Conservation (phyloP, 92 coral and sea anemone species). For the Siderastrea radians region DNA sequence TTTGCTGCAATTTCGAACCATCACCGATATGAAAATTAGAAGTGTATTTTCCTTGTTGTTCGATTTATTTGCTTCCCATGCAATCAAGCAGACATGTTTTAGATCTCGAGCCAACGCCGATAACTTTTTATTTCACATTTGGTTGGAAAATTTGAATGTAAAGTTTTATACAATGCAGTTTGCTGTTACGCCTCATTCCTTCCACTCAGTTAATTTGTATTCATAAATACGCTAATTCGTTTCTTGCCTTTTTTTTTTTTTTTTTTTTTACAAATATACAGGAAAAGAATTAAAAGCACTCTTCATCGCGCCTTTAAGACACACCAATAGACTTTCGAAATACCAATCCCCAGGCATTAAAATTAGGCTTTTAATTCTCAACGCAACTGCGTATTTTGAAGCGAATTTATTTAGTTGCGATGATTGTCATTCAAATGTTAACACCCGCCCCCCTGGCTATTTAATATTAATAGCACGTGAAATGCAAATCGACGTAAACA, state of each 20-base stretch:
- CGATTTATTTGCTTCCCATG: background rate
- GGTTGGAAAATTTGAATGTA: background rate
- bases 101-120: background rate
- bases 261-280: background rate
- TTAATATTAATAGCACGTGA: conserved; percentile 90
- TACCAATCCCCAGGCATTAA: background rate
- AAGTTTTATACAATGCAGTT: background rate
- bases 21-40: background rate
- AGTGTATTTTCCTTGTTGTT: background rate
- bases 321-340: conserved; percentile 3
- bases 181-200: background rate
- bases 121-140: background rate
- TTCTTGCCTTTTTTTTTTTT: background rate
- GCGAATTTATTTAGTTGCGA: background rate
- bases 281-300: background rate
- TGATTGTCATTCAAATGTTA: conserved; percentile 20
- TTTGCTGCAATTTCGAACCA: background rate
- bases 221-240: background rate
- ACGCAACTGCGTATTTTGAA: background rate
- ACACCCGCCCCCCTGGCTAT: conserved; percentile 37
- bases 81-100: background rate
- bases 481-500: conserved; percentile 76
- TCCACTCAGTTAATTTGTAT: background rate
- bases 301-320: background rate
- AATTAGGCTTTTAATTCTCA: background rate